Evolutionary conservation across 2,113 vertebrate genomes (phyloP), one percentile per base, ranked within the genome.

Genomic region (Oenanthe melanoleuca): DNA sequence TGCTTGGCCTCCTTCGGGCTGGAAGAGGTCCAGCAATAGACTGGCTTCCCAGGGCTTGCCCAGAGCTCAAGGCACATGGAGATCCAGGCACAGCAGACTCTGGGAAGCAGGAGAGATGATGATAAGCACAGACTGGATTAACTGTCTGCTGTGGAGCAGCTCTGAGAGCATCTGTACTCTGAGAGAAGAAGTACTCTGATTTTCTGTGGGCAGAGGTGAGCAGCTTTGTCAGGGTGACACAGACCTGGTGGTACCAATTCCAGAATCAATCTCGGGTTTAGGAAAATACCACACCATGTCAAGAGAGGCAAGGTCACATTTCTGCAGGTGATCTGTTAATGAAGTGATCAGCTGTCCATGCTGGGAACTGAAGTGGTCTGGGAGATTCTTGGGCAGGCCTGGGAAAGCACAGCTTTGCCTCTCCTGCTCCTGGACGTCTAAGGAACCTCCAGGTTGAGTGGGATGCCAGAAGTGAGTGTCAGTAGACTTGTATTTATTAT

Each of bases 331-430:
- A 7, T 18, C 20, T 50, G 53, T 40, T 42, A 26, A 20, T 18
- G 77, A 33, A 85, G 29, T 6, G 42, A 80, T 64, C 91, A 42
- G 24, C 21, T 37, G 10, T 22, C 55, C 31, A 3, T 2, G 5
- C 50, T 49, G 50, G 78, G 59, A 83, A 44, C 7, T 34, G 57
- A 49, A 42, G 34, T 2, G 7, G 18, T 10, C 52, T 37, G 59
- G 67, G 44, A 79, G 7, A 18, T 14, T 7, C 44, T 83, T 80
- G 63, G 64, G 53, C 44, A 57, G 77, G 69, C 65, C 56, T 66
- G 14, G 60, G 73, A 60, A 83, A 92, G 92, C 79, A 40, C 65
- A 91, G 77, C 88, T 72, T 82, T 88, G 53, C 56, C 55, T 61
- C 77, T 82, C 16, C 44, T 66, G 55, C 4, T 2, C 70, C 86